Evolutionary conservation across 2,797 vertebrate species (phyloP), one percentile per base, ranked within the genome.

Genomic region (Bufotes viridis): DNA sequence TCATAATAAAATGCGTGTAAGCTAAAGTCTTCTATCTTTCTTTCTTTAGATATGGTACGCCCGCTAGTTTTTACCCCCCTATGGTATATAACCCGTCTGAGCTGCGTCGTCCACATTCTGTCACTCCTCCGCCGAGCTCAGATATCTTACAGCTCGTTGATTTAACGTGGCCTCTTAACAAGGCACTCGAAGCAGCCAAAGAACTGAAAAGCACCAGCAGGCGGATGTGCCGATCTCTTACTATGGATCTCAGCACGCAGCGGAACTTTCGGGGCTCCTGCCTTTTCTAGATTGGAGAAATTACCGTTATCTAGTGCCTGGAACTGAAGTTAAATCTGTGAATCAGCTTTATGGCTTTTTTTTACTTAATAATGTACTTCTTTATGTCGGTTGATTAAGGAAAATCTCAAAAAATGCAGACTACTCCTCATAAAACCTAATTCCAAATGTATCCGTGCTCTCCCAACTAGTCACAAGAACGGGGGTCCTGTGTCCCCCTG

Each of bases 151-250:
- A 91, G 61, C 24, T 94, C 78, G 82, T 51, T 17, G 92, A 93
- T 20, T 82, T 97, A 67, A 92, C 92, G 90, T 29, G 57, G 34
- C 95, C 96, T 0, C 94, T 99, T 91, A 87, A 91, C 89, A 92
- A 87, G 3, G 96, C 97, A 0, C 90, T 97, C 81, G 91, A 90
- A 82, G 96, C 96, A 0, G 96, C 97, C 0, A 92, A 90, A 34
- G 92, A 92, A 12, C 92, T 97, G 81, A 94, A 93, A 67, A 24
- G 91, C 85, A 95, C 94, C 87, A 96, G 96, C 0, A 89, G 84
- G 60, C 94, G 92, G 90, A 95, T 98, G 94, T 95, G 96, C 88
- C 92, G 82, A 51, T 95, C 93, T 0, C 94, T 99, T 89, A 92
- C 93, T 0, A 65, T 92, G 0, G 96, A 96, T 18, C 94, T 97